Conservation (phyloP, 2,113 vertebrate genomes). For the Meleagris gallopavo region DNA sequence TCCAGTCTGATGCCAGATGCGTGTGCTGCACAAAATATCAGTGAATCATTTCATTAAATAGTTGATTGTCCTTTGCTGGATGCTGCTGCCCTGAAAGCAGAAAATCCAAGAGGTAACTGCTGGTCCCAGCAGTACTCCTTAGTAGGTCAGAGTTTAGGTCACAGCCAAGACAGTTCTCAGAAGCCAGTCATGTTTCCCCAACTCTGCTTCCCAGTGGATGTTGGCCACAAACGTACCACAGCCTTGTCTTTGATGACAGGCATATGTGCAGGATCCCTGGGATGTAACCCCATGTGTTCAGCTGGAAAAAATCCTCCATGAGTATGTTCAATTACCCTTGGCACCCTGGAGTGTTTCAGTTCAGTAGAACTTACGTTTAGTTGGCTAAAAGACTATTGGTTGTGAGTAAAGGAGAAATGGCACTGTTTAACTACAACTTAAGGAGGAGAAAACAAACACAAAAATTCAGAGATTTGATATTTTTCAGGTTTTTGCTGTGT, state of each 20-base stretch:
- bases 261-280: neutral
- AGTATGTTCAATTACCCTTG: neutral
- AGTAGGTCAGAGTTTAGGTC: neutral
- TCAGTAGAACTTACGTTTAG: neutral
- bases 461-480: neutral
- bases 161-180: neutral
- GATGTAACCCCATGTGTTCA: accelerated
- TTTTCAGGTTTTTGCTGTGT: neutral
- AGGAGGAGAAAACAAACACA: neutral
- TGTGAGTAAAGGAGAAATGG: neutral
- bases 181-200: neutral
- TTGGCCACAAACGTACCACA: neutral
- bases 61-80: neutral
- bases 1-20: neutral
- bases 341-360: neutral
- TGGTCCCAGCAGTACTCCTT: neutral
- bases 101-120: neutral
- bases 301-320: neutral
- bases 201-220: neutral
- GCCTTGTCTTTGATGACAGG: neutral
- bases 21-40: neutral
- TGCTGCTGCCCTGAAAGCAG: neutral
- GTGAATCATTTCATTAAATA: neutral
- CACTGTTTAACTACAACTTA: neutral
- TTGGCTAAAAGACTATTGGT: neutral